These are phyloP conservation scores for Strigamia maritima DNA, from an alignment of 2,888 invertebrate species.

Conservation along the genomic window DNA sequence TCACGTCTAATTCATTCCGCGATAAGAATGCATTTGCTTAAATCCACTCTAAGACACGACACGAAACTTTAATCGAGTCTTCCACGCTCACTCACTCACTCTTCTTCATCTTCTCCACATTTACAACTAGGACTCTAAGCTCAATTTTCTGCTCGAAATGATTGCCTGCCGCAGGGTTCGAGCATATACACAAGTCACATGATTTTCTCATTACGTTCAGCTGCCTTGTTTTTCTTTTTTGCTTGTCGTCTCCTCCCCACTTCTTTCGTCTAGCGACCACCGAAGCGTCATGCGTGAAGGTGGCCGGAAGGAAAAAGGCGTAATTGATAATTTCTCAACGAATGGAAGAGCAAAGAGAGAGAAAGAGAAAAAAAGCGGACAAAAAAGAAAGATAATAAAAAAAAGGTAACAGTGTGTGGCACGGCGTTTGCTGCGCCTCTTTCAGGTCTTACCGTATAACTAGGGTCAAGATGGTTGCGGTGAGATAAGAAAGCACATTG, in stretches of 20 bases:
- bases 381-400: not conserved
- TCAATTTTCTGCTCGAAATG: constrained; percentile 29
- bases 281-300: constrained; percentile 29
- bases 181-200: constrained; percentile 21
- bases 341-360: not conserved
- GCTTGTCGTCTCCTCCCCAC: not conserved
- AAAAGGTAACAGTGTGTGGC: not conserved
- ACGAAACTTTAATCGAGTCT: constrained; percentile 20
- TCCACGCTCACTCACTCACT: not conserved
- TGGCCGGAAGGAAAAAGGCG: constrained; percentile 27
- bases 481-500: not conserved
- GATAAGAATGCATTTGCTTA: constrained; percentile 16
- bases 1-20: constrained; percentile 13
- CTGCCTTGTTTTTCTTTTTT: not conserved
- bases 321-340: constrained; percentile 27
- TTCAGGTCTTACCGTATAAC: not conserved
- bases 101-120: not conserved
- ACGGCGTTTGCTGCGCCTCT: not conserved
- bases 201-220: constrained; percentile 12
- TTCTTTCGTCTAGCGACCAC: not conserved
- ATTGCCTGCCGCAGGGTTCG: constrained; percentile 5
- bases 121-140: not conserved
- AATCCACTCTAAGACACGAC: constrained; percentile 20
- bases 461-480: constrained; percentile 16
- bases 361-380: not conserved